Conservation (phyloP, 2,888 invertebrate species). For the Spisula solida region DNA sequence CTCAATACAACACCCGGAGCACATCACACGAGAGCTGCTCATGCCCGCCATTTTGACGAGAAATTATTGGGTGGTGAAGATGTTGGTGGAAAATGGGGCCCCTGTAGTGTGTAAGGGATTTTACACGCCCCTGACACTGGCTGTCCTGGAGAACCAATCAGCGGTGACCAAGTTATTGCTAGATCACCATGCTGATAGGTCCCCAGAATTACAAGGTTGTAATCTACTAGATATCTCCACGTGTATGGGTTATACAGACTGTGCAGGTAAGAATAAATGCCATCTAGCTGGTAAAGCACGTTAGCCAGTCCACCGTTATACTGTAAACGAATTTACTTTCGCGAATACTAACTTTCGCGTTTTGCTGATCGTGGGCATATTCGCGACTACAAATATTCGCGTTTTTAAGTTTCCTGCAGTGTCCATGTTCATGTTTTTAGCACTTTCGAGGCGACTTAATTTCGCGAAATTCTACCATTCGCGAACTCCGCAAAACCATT, state of each 20-base stretch:
- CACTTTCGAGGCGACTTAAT: too few relatives aligned
- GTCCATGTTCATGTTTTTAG: too few relatives aligned
- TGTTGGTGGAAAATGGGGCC: conserved; percentile 61
- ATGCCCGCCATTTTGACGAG: conserved; percentile 67
- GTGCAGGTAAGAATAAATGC: conserved; percentile 52
- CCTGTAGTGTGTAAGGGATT: conserved; percentile 62
- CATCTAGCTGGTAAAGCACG: too few relatives aligned
- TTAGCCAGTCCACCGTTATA: too few relatives aligned
- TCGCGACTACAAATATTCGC: too few relatives aligned
- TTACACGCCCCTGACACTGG: conserved; percentile 64
- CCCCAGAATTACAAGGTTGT: conserved; percentile 62
- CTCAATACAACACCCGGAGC: conserved; percentile 63
- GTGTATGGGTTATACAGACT: conserved; percentile 65
- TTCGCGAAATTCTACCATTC: too few relatives aligned
- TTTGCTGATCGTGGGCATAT: too few relatives aligned
- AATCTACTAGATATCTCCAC: conserved; percentile 63
- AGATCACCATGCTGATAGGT: conserved; percentile 55
- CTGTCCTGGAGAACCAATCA: conserved; percentile 68
- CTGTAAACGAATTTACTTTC: too few relatives aligned
- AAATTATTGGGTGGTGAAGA: conserved; percentile 57
- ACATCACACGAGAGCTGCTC: conserved; percentile 60
- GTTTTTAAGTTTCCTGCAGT: too few relatives aligned
- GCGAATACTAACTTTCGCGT: too few relatives aligned
- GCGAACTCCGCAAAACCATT: too few relatives aligned
- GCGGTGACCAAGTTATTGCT: conserved; percentile 56